Conservation (phyloP, 2,113 vertebrate species). For the Ascaphus truei region DNA sequence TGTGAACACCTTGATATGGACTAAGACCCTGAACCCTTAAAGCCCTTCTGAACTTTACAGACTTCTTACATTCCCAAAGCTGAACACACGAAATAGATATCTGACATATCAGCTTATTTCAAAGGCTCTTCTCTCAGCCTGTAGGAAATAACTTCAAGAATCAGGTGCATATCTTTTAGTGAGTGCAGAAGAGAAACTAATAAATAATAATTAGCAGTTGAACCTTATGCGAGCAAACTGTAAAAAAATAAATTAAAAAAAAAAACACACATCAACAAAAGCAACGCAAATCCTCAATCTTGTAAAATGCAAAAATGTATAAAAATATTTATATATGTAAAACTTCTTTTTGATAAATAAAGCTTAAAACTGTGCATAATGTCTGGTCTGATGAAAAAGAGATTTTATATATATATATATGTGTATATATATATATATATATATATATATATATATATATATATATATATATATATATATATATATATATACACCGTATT, state of each 20-base stretch:
- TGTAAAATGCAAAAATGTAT: constrained; percentile 92
- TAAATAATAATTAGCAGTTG: constrained; percentile 60
- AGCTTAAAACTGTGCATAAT: constrained; percentile 49
- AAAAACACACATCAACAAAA: constrained; percentile 49
- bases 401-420: not conserved
- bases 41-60: constrained; percentile 12
- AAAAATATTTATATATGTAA: constrained; percentile 99
- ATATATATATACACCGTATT: constrained; percentile 2
- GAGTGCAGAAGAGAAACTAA: constrained; percentile 17
- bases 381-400: not conserved
- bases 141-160: constrained; percentile 59
- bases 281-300: constrained; percentile 92
- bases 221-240: constrained; percentile 68
- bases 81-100: constrained; percentile 45
- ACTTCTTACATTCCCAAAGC: constrained; percentile 63
- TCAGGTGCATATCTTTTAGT: constrained; percentile 69
- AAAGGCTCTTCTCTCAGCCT: constrained; percentile 56
- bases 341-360: constrained; percentile 78
- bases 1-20: constrained; percentile 84
- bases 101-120: constrained; percentile 62
- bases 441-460: constrained; percentile 3
- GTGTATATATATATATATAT: not conserved
- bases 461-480: constrained; percentile 5
- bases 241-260: constrained; percentile 53
- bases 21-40: constrained; percentile 57